phyloP scores from a whole-genome alignment of 2,797 vertebrate species.

The Monodelphis domestica region DNA sequence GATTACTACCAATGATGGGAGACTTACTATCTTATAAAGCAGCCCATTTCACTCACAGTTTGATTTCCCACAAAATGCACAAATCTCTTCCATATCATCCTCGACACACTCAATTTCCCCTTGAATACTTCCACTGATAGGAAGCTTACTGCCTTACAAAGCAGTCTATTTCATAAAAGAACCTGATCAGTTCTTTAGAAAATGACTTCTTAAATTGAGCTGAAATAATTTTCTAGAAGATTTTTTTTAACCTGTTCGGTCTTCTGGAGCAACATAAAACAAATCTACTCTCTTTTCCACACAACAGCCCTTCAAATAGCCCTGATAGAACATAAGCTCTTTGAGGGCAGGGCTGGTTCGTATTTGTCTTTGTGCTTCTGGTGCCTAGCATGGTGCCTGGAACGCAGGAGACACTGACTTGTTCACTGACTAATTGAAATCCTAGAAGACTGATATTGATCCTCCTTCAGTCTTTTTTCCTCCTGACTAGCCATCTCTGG shows the following conservation, averaged over 20 bases:
- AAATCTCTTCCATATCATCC: slow-evolving; percentile 33
- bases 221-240: neutral
- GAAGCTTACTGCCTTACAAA: neutral
- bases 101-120: neutral
- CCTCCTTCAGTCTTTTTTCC: slow-evolving; percentile 28
- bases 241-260: neutral
- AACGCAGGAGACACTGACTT: neutral
- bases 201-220: neutral
- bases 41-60: too few relatives aligned
- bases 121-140: neutral
- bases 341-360: neutral
- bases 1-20: neutral
- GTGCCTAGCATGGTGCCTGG: neutral
- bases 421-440: slow-evolving; percentile 15
- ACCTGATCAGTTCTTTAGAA: too few relatives aligned
- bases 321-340: neutral
- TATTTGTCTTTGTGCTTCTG: neutral
- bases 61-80: slow-evolving; percentile 46
- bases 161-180: neutral
- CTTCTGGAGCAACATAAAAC: neutral
- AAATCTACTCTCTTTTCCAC: neutral
- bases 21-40: too few relatives aligned
- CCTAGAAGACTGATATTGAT: neutral
- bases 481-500: neutral
- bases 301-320: neutral